Base-by-base conservation (phyloP, 2,113 vertebrate species). In the Naja naja region DNA sequence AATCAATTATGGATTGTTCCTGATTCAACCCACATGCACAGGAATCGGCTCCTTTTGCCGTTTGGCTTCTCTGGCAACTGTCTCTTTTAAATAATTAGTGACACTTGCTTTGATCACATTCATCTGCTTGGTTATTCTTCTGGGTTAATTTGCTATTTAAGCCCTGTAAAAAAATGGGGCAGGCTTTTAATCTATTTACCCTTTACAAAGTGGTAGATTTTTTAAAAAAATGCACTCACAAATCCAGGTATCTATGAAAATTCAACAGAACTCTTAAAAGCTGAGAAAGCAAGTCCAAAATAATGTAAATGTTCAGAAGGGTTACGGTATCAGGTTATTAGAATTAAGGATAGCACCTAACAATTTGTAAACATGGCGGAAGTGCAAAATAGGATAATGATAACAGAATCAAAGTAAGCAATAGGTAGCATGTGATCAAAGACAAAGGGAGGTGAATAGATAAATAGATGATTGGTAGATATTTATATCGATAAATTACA, bases 11-110 rank as follows among this genome's bases (percentile, higher is more conserved):
- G 97, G 98, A 98, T 98, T 98, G 95, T 97, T 98, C 98, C 98
- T 99, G 98, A 99, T 99, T 98, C 97, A 98, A 99, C 98, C 98
- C 99, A 99, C 99, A 99, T 99, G 99, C 98, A 97, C 97, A 98
- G 97, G 98, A 98, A 98, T 98, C 98, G 97, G 97, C 95, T 97
- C 91, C 97, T 97, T 58, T 96, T 97, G 97, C 97, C 98, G 97
- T 97, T 98, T 97, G 97, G 97, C 96, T 96, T 95, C 95, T 93
- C 95, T 86, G 96, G 93, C 98, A 97, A 98, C 98, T 98, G 98
- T 98, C 98, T 97, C 98, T 97, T 97, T 98, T 98, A 98, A 98
- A 98, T 98, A 98, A 98, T 98, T 98, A 98, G 98, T 98, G 98
- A 98, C 97, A 98, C 98, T 97, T 98, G 97, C 98, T 98, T 98